A percentile compares a stretch with the other conserved stretches of the same genome.
Conservation (phyloP, 1,140 invertebrate species). For the Anoplolepis gracilipes region DNA sequence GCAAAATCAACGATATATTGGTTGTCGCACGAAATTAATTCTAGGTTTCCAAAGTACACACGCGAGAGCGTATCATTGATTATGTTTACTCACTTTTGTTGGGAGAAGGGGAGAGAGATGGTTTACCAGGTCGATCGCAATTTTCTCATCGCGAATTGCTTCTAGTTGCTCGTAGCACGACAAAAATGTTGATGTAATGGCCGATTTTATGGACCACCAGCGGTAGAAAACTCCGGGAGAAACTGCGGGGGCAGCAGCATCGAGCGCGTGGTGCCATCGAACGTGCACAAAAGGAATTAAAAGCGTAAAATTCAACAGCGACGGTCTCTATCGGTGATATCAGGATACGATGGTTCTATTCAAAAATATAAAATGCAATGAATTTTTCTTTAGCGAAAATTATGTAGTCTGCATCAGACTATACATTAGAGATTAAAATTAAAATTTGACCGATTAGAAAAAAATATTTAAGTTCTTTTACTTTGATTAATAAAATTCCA, state of each 20-base stretch:
- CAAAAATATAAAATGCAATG: not conserved
- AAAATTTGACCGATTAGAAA: too few relatives aligned
- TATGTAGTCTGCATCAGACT: too few relatives aligned
- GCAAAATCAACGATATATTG: constrained; percentile 63
- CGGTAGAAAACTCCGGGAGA: constrained; percentile 73
- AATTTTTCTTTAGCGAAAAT: too few relatives aligned
- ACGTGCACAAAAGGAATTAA: constrained; percentile 29
- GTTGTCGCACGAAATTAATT: not conserved
- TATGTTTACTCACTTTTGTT: constrained; percentile 6
- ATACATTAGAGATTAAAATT: too few relatives aligned
- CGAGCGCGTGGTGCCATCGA: constrained; percentile 74
- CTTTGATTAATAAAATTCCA: too few relatives aligned
- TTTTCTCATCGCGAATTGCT: constrained; percentile 55
- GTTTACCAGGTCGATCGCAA: constrained; percentile 19
- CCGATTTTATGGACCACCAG: constrained; percentile 76
- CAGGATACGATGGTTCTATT: too few relatives aligned
- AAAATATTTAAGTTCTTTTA: too few relatives aligned
- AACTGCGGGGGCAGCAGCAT: constrained; percentile 56
- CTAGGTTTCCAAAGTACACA: not conserved
- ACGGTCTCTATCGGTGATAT: not conserved
- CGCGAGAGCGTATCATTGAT: not conserved
- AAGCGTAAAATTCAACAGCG: not conserved
- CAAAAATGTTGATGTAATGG: constrained; percentile 79
- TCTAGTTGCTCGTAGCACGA: constrained; percentile 44
- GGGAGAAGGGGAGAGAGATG: not conserved